Percentiles rank a stretch among this genome's conserved stretches.
These are phyloP conservation scores for Melinaea marsaeus DNA, from an alignment of 2,888 invertebrate genomes.

Conservation along the genomic window DNA sequence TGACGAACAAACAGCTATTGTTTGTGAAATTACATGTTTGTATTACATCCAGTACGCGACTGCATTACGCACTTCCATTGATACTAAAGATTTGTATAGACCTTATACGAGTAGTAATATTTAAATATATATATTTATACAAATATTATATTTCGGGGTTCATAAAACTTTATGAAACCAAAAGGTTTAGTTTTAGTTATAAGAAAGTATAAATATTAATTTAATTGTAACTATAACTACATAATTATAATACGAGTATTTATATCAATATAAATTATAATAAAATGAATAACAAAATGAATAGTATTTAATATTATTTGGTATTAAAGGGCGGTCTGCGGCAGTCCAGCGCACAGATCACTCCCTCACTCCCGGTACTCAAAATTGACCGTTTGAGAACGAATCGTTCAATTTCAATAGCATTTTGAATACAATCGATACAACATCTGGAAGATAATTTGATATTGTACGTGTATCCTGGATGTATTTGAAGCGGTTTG, in stretches of 20 bases:
- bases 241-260: too few relatives aligned
- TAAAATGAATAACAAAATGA: background rate
- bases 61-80: slow-evolving; percentile 61
- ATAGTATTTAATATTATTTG: background rate
- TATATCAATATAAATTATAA: background rate
- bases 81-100: slow-evolving; percentile 40
- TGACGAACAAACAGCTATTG: slow-evolving; percentile 39
- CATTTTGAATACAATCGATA: slow-evolving; percentile 37
- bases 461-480: slow-evolving; percentile 11
- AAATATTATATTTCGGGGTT: background rate
- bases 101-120: slow-evolving; percentile 12
- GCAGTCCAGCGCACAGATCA: slow-evolving; percentile 28
- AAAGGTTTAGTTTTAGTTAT: background rate
- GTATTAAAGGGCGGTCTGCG: slow-evolving; percentile 10
- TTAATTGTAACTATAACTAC: too few relatives aligned
- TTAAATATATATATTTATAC: background rate
- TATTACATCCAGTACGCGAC: slow-evolving; percentile 55
- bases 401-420: slow-evolving; percentile 48
- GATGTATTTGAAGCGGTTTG: background rate
- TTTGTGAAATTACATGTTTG: slow-evolving; percentile 43
- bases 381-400: slow-evolving; percentile 59
- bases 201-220: background rate
- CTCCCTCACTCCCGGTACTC: slow-evolving; percentile 49
- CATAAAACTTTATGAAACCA: background rate
- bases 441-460: slow-evolving; percentile 24